A percentile compares a stretch with the other conserved stretches of the same genome.
These are phyloP conservation scores for Epsilonema sp. DNA, from an alignment of 2,888 invertebrate genomes.

Conservation along the genomic window DNA sequence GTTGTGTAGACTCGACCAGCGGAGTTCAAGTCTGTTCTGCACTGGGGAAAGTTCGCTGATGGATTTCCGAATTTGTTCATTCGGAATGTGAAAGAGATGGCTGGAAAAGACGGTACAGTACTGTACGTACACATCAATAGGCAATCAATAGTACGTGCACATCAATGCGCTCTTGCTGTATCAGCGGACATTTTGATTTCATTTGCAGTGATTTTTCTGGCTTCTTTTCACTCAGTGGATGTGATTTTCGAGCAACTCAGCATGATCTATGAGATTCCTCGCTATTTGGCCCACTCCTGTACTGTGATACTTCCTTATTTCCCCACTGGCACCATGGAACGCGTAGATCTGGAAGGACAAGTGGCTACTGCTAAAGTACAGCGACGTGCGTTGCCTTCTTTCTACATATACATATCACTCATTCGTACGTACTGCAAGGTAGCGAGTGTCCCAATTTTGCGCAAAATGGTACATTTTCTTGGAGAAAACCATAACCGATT, in stretches of 20 bases:
- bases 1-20: conserved; percentile 18
- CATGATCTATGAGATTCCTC: conserved; percentile 31
- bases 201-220: conserved; percentile 32
- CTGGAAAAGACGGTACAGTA: conserved; percentile 30
- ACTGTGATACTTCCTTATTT: conserved; percentile 33
- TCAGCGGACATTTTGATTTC: too few relatives aligned
- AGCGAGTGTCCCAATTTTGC: too few relatives aligned
- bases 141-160: too few relatives aligned
- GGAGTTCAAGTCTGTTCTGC: conserved; percentile 13
- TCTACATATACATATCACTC: too few relatives aligned
- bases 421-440: too few relatives aligned
- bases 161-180: too few relatives aligned
- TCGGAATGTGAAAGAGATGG: conserved; percentile 30
- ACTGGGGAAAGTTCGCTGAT: conserved; percentile 32
- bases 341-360: conserved; percentile 33
- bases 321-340: conserved; percentile 34
- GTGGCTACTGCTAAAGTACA: conserved; percentile 33
- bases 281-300: conserved; percentile 31
- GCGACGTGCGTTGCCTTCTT: too few relatives aligned
- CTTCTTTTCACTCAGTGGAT: conserved; percentile 31
- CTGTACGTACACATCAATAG: too few relatives aligned
- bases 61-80: conserved; percentile 33
- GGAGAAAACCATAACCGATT: too few relatives aligned
- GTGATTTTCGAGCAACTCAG: conserved; percentile 33
- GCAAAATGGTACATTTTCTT: too few relatives aligned